Evolutionary conservation across 1,140 invertebrate species (phyloP).

Genomic region (Drosophila nebulosa): DNA sequence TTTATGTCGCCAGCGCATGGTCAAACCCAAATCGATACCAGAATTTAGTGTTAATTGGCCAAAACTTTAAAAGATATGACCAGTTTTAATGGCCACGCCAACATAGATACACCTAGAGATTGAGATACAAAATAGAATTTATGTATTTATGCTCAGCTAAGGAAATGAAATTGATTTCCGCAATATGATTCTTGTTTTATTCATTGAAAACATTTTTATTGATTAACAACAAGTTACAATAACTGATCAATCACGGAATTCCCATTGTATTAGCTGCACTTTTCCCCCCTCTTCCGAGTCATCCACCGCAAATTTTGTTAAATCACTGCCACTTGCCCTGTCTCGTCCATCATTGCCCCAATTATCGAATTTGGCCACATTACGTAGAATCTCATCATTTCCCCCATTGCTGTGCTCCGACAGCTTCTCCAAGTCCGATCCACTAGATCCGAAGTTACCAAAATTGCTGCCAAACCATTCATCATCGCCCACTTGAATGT

Average conservation of each 20-base stretch:
- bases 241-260: too few relatives aligned
- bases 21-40: constrained; percentile 31
- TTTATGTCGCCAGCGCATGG: constrained; percentile 44
- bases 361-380: constrained; percentile 13
- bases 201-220: not conserved
- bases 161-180: constrained; percentile 11
- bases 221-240: not conserved
- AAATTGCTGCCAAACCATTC: not conserved
- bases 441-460: not conserved
- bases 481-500: constrained; percentile 6
- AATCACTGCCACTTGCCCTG: not conserved
- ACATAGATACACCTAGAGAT: not conserved
- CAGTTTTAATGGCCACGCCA: constrained; percentile 24
- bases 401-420: not conserved
- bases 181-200: not conserved
- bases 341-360: not conserved
- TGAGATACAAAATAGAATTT: not conserved
- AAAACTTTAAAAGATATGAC: constrained; percentile 13
- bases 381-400: constrained; percentile 9
- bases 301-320: not conserved
- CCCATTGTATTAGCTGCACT: not conserved
- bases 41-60: constrained; percentile 40
- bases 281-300: not conserved
- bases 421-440: not conserved
- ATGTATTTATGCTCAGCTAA: not conserved